Evolutionary conservation across 2,888 invertebrate species (phyloP).

Genomic region (Hesperia comma): DNA sequence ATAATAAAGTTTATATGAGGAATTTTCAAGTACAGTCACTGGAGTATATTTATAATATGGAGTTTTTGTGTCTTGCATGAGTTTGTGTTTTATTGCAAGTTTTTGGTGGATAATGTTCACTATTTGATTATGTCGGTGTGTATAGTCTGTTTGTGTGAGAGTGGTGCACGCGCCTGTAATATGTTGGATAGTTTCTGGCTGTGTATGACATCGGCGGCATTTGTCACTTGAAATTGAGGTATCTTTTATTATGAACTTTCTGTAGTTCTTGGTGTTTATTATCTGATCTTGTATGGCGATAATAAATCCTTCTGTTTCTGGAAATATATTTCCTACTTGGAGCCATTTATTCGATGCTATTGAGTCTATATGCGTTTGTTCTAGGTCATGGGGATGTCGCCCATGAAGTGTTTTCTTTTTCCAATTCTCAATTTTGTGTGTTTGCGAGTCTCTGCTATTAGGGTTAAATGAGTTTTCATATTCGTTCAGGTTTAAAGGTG

Average conservation of each 20-base stretch:
- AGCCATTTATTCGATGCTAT: neutral
- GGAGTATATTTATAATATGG: conserved; percentile 37
- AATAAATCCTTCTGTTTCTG: conserved; percentile 25
- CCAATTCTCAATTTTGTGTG: neutral
- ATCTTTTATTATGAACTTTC: conserved; percentile 31
- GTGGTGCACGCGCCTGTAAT: conserved; percentile 40
- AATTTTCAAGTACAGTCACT: conserved; percentile 10
- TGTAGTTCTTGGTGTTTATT: conserved; percentile 32
- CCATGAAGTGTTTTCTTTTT: conserved; percentile 2
- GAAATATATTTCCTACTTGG: neutral
- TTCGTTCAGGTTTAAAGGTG: conserved; percentile 25
- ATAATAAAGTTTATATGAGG: conserved; percentile 28
- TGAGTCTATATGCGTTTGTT: neutral
- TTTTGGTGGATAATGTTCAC: conserved; percentile 31
- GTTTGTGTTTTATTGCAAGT: conserved; percentile 23
- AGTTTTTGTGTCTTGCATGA: neutral
- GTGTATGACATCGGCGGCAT: conserved; percentile 37
- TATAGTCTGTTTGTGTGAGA: conserved; percentile 40
- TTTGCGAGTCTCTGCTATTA: neutral
- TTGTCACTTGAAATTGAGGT: conserved; percentile 19
- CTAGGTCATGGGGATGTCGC: neutral
- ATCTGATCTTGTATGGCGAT: conserved; percentile 28
- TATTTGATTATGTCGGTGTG: conserved; percentile 39
- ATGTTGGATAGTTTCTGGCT: conserved; percentile 42
- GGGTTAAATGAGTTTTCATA: neutral